A percentile compares a stretch with the other conserved stretches of the same genome.
Evolutionary conservation across 1,140 invertebrate genomes (phyloP).

Genomic region (Drosophila sp.): DNA sequence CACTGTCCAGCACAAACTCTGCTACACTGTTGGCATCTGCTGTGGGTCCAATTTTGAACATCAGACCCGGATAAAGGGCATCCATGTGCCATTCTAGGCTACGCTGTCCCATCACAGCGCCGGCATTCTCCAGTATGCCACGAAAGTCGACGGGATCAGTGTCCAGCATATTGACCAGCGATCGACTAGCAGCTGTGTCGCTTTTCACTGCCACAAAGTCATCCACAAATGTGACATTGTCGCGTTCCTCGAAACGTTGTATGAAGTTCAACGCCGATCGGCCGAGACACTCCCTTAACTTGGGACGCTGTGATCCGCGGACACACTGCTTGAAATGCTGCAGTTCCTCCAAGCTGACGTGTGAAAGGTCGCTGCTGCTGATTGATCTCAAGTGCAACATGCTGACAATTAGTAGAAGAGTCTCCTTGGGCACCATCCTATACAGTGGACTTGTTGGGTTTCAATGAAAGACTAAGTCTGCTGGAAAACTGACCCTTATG

Average conservation of each 20-base stretch:
- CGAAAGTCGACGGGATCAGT: constrained; percentile 90
- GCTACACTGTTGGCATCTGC: constrained; percentile 87
- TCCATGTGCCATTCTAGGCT: constrained; percentile 90
- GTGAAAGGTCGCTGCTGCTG: constrained; percentile 36
- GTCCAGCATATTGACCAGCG: constrained; percentile 87
- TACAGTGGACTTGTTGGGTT: constrained; percentile 14
- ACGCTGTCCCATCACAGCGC: constrained; percentile 88
- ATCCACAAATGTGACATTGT: constrained; percentile 88
- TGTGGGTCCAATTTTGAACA: constrained; percentile 89
- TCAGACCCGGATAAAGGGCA: constrained; percentile 88
- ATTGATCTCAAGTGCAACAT: constrained; percentile 30
- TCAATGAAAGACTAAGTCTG: constrained; percentile 53
- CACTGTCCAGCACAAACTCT: constrained; percentile 89
- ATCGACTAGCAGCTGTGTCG: constrained; percentile 85
- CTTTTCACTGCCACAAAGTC: constrained; percentile 87
- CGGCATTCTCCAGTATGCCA: constrained; percentile 88
- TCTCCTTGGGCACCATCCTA: constrained; percentile 42
- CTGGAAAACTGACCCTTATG: constrained; percentile 57
- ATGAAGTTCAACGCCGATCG: constrained; percentile 88
- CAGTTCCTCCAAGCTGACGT: constrained; percentile 45
- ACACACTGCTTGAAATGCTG: constrained; percentile 75
- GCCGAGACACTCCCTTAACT: constrained; percentile 87
- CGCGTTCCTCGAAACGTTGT: constrained; percentile 87
- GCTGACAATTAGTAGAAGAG: constrained; percentile 25
- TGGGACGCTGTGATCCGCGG: constrained; percentile 54